Evolutionary conservation across 2,888 invertebrate species (phyloP).

Genomic region (Sphecodes monilicornis): DNA sequence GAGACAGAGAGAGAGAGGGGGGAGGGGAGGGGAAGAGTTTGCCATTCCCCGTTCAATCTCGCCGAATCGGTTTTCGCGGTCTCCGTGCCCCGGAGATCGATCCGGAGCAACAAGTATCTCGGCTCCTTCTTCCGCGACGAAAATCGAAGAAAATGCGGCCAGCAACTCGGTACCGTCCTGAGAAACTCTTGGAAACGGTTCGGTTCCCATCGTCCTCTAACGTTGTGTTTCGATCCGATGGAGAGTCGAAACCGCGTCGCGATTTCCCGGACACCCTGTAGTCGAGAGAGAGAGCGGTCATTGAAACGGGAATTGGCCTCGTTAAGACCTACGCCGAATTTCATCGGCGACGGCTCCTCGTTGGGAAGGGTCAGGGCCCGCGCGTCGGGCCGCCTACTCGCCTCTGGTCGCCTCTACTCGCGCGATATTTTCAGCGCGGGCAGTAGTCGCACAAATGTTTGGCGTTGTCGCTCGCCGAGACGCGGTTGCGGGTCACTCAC

Average conservation of each 20-base stretch:
- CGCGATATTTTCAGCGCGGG: constrained; percentile 81
- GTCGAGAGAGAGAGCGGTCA: constrained; percentile 1
- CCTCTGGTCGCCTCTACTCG: not conserved
- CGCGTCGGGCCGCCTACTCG: constrained; percentile 36
- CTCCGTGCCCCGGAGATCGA: constrained; percentile 45
- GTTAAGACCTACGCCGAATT: constrained; percentile 58
- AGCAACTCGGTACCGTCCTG: not conserved
- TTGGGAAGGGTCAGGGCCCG: constrained; percentile 80
- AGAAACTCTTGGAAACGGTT: not conserved
- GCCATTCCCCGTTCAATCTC: constrained; percentile 11
- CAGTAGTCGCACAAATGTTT: constrained; percentile 80
- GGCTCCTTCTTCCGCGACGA: constrained; percentile 46
- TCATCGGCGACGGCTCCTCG: constrained; percentile 48
- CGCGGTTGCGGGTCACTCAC: constrained; percentile 82
- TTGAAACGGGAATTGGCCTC: constrained; percentile 46
- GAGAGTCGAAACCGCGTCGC: not conserved
- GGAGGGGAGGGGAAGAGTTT: not conserved
- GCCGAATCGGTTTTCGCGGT: constrained; percentile 49
- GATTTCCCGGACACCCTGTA: constrained; percentile 14
- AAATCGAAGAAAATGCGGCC: constrained; percentile 42
- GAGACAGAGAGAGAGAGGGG: not conserved
- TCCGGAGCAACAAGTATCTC: constrained; percentile 66
- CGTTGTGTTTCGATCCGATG: not conserved
- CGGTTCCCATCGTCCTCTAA: not conserved
- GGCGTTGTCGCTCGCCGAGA: constrained; percentile 75